Base-by-base conservation (phyloP, 2,797 vertebrate species). In the Phrynocephalus guinanensis region DNA sequence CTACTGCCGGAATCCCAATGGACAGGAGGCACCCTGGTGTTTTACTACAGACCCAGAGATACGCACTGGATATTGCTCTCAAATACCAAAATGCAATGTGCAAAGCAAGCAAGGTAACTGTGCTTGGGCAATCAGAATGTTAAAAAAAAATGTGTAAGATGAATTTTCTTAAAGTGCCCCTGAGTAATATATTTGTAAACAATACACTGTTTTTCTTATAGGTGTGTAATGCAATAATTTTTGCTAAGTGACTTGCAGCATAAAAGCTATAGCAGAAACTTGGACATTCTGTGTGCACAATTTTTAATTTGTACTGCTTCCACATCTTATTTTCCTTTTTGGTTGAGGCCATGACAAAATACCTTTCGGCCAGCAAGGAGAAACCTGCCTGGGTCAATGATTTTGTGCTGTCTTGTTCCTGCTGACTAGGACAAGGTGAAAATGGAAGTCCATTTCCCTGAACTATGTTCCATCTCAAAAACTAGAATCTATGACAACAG, bases 1-100 rank as follows among this genome's bases (percentile, higher is more conserved):
- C 97, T 99, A 98, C 94, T 99, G 99, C 94, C 97, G 99, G 93
- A 99, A 99, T 96, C 99, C 99, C 94, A 98, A 99, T 95, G 99
- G 98, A 83, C 97, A 97, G 93, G 98, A 99, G 94, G 98, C 97
- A 91, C 99, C 99, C 26, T 99, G 99, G 99, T 99, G 99, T 96
- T 99, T 99, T 95, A 99, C 99, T 70, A 98, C 97, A 30, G 98
- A 99, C 95, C 98, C 98, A 90, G 98, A 97, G 91, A 97, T 98
- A 91, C 98, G 97, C 82, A 97, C 96, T 52, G 98, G 98, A 92
- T 97, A 97, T 95, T 99, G 99, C 93, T 98, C 97, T 90, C 98
- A 98, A 95, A 98, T 99, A 95, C 98, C 98, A 78, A 98, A 98
- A 94, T 99, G 99, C 0, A 98, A 97, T 67, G 87, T 87, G 68